phyloP scores from a whole-genome alignment of 2,113 vertebrate species.

The Seriola aureovittata region DNA sequence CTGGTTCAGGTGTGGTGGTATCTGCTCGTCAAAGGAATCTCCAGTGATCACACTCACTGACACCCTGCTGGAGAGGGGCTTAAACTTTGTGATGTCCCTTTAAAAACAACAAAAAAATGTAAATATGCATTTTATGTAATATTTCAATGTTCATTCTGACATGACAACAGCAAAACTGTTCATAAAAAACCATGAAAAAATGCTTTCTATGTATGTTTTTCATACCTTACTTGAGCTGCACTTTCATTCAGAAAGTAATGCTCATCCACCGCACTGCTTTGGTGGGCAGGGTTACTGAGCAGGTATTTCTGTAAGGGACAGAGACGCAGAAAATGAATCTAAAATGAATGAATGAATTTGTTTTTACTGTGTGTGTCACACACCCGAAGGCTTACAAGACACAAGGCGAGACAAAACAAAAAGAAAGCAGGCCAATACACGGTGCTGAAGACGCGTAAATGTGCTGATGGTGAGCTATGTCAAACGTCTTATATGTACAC shows the following conservation, averaged over 20 bases:
- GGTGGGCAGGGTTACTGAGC: conserved; percentile 86
- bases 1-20: conserved; percentile 84
- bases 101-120: conserved; percentile 5
- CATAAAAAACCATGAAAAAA: not conserved
- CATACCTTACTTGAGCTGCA: conserved; percentile 85
- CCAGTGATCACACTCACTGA: conserved; percentile 84
- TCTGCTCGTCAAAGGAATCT: conserved; percentile 81
- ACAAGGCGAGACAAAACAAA: no score
- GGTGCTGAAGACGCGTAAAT: no score
- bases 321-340: not conserved
- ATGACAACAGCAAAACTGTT: not conserved
- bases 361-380: not conserved
- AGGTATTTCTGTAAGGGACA: conserved; percentile 82
- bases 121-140: not conserved
- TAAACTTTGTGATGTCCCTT: conserved; percentile 85
- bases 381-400: not conserved
- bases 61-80: conserved; percentile 82
- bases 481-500: no score
- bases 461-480: no score
- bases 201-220: not conserved
- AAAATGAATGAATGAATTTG: not conserved
- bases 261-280: conserved; percentile 86
- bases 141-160: not conserved
- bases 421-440: no score
- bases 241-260: conserved; percentile 89